A percentile compares a stretch with the other conserved stretches of the same genome.
Evolutionary conservation across 2,797 vertebrate genomes (phyloP).

Genomic region (Microctenopoma lineatum): DNA sequence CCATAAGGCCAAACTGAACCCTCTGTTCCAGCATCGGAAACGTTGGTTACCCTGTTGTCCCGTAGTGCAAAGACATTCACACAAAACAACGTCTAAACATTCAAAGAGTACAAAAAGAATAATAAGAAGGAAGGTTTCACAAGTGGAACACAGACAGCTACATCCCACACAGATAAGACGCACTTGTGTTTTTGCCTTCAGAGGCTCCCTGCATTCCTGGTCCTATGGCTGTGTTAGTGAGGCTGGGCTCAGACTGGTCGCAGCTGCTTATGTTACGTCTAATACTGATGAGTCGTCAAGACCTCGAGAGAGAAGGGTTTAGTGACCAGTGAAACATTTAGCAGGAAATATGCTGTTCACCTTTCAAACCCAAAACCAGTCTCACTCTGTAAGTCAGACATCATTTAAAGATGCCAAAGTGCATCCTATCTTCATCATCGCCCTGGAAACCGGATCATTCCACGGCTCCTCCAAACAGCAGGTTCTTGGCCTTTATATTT

Average conservation of each 20-base stretch:
- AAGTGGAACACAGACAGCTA: constrained; percentile 36
- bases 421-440: constrained; percentile 53
- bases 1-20: neutral
- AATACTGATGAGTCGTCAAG: no score
- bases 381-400: constrained; percentile 34
- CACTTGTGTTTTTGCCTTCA: constrained; percentile 32
- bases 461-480: no score
- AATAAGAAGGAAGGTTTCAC: constrained; percentile 1
- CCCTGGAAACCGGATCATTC: neutral
- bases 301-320: no score
- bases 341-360: neutral
- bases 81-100: neutral
- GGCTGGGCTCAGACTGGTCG: no score
- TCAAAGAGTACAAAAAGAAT: neutral
- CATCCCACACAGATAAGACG: constrained; percentile 17
- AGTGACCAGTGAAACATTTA: neutral
- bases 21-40: constrained; percentile 15
- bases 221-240: constrained; percentile 47
- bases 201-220: constrained; percentile 63
- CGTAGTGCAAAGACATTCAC: constrained; percentile 60
- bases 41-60: constrained; percentile 64
- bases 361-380: constrained; percentile 6
- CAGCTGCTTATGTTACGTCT: no score
- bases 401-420: constrained; percentile 67
- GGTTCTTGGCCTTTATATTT: neutral